These are phyloP conservation scores for Euzophera pinguis DNA, from an alignment of 2,888 invertebrate genomes.

Conservation along the genomic window DNA sequence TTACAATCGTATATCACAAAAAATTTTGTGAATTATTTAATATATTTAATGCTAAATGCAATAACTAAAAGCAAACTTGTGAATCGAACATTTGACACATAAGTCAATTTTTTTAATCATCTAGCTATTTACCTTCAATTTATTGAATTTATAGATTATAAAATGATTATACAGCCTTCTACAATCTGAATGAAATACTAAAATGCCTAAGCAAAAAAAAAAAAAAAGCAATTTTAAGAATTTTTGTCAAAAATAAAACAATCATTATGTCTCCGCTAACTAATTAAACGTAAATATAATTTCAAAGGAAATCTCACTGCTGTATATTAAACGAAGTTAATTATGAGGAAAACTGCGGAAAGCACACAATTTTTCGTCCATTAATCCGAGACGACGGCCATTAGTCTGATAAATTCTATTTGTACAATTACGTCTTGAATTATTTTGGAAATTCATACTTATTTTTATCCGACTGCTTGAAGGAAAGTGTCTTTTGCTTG, in stretches of 20 bases:
- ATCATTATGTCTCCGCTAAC: not conserved
- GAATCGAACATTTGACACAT: too few relatives aligned
- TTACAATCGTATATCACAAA: too few relatives aligned
- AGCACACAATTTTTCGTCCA: constrained; percentile 17
- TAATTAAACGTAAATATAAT: constrained; percentile 7
- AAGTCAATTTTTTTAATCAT: too few relatives aligned
- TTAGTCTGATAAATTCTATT: constrained; percentile 15
- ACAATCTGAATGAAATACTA: too few relatives aligned
- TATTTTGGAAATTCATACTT: not conserved
- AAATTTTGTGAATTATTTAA: too few relatives aligned
- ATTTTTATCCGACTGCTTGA: not conserved
- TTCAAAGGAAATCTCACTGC: constrained; percentile 5
- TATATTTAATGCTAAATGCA: too few relatives aligned
- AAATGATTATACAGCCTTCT: too few relatives aligned
- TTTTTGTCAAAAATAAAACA: not conserved
- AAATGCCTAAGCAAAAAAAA: not conserved
- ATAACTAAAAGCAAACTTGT: too few relatives aligned
- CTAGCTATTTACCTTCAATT: too few relatives aligned
- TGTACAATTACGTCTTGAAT: constrained; percentile 3
- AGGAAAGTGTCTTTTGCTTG: too few relatives aligned
- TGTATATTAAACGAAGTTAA: constrained; percentile 15
- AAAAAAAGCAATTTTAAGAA: not conserved
- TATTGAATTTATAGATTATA: too few relatives aligned
- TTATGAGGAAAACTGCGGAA: constrained; percentile 16
- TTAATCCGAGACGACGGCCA: constrained; percentile 14